A percentile compares a stretch with the other conserved stretches of the same genome.
These are phyloP conservation scores for Paedocypris sp. DNA, from an alignment of 2,113 vertebrate species.

Conservation along the genomic window DNA sequence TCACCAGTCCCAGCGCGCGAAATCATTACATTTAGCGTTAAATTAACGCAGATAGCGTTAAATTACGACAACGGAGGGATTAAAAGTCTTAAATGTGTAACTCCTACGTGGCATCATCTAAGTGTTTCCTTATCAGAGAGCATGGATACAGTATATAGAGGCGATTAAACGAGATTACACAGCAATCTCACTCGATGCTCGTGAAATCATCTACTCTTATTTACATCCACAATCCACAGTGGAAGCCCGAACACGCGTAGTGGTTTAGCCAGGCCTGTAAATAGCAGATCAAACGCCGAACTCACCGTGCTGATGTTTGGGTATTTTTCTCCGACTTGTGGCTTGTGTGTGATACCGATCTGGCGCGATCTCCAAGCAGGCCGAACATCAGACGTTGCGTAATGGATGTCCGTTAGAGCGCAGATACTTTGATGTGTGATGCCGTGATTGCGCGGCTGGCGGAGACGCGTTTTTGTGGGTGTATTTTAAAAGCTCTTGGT, in stretches of 20 bases:
- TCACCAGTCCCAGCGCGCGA: too few relatives aligned
- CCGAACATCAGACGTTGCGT: neutral
- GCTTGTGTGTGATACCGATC: neutral
- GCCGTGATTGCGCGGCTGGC: neutral
- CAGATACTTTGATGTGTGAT: neutral
- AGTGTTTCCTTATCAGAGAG: too few relatives aligned
- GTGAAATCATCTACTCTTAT: too few relatives aligned
- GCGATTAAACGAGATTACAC: neutral
- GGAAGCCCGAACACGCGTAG: neutral
- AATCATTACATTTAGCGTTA: too few relatives aligned
- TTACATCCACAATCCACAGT: neutral
- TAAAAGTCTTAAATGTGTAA: too few relatives aligned
- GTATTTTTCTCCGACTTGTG: neutral
- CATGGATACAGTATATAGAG: too few relatives aligned
- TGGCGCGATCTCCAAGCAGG: neutral
- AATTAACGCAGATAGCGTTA: too few relatives aligned
- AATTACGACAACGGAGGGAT: too few relatives aligned
- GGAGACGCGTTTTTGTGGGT: neutral
- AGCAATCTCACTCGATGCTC: neutral
- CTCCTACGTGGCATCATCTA: too few relatives aligned
- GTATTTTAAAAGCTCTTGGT: neutral
- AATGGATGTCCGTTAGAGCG: neutral
- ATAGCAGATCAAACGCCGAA: neutral
- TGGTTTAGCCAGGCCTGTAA: neutral
- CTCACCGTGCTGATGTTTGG: conserved; percentile 4